A percentile compares a stretch with the other conserved stretches of the same genome.
Conservation (phyloP, 2,113 vertebrate species). For the Bubo blakistoni region DNA sequence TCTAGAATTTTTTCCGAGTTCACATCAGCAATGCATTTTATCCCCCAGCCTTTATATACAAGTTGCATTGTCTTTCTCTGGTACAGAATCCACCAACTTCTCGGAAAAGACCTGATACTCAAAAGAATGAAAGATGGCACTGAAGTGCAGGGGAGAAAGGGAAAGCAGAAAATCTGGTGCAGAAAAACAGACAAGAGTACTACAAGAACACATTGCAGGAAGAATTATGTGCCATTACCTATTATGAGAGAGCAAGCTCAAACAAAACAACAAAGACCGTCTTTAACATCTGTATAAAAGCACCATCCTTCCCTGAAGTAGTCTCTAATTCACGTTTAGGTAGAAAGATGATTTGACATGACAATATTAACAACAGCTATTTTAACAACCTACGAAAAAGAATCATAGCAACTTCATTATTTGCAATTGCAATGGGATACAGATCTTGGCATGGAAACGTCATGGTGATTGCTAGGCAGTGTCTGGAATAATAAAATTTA, state of each 20-base stretch:
- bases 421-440: neutral
- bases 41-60: neutral
- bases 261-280: neutral
- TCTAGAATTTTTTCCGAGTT: neutral
- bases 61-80: neutral
- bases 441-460: neutral
- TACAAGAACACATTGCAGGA: neutral
- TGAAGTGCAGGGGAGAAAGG: neutral
- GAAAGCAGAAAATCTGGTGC: neutral
- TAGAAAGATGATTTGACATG: neutral
- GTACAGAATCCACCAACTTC: neutral
- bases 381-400: neutral
- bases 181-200: neutral
- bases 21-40: neutral
- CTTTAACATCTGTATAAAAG: neutral
- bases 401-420: neutral
- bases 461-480: neutral
- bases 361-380: neutral
- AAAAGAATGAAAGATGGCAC: neutral
- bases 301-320: neutral
- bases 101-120: neutral
- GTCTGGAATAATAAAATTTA: neutral
- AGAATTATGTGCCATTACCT: neutral
- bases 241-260: neutral
- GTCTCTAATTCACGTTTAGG: neutral